phyloP scores from a whole-genome alignment of 2,888 invertebrate species.

The Napeogenes inachia region DNA sequence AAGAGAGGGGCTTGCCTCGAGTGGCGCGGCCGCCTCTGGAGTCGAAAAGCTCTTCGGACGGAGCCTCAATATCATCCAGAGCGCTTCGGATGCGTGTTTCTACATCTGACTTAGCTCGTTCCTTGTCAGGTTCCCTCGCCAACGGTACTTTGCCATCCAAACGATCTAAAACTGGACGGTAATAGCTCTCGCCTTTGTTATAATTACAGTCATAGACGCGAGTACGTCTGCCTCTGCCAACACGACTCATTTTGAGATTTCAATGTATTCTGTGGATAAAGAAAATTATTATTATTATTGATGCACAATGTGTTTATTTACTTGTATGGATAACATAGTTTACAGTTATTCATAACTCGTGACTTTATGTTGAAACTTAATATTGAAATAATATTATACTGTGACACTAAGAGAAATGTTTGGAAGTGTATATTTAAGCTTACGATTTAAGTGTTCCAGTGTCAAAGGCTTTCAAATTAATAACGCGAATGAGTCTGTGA shows the following conservation, averaged over 20 bases:
- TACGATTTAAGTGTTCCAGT: slow-evolving; percentile 17
- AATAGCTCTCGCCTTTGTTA: slow-evolving; percentile 89
- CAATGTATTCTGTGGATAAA: slow-evolving; percentile 25
- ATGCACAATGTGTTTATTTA: background rate
- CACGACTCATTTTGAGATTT: slow-evolving; percentile 56
- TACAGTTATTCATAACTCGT: background rate
- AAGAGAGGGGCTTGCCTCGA: slow-evolving; percentile 62
- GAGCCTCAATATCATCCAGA: slow-evolving; percentile 52
- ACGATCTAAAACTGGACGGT: slow-evolving; percentile 85
- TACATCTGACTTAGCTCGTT: slow-evolving; percentile 53
- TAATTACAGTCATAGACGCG: slow-evolving; percentile 92
- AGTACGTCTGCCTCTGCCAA: slow-evolving; percentile 83
- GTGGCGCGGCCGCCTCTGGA: slow-evolving; percentile 78
- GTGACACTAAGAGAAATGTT: background rate
- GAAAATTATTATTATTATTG: background rate
- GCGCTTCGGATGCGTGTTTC: slow-evolving; percentile 61
- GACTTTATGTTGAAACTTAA: too few species aligned
- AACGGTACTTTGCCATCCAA: slow-evolving; percentile 80
- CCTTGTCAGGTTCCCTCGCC: slow-evolving; percentile 58
- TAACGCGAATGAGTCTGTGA: slow-evolving; percentile 18
- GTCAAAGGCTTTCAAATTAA: slow-evolving; percentile 23
- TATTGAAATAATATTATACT: too few species aligned
- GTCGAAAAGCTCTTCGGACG: slow-evolving; percentile 80
- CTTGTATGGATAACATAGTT: slow-evolving; percentile 1
- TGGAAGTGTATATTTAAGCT: slow-evolving; percentile 19